These are phyloP conservation scores for Caenorhabditis japonica DNA, from an alignment of 2,888 invertebrate species.

Conservation along the genomic window DNA sequence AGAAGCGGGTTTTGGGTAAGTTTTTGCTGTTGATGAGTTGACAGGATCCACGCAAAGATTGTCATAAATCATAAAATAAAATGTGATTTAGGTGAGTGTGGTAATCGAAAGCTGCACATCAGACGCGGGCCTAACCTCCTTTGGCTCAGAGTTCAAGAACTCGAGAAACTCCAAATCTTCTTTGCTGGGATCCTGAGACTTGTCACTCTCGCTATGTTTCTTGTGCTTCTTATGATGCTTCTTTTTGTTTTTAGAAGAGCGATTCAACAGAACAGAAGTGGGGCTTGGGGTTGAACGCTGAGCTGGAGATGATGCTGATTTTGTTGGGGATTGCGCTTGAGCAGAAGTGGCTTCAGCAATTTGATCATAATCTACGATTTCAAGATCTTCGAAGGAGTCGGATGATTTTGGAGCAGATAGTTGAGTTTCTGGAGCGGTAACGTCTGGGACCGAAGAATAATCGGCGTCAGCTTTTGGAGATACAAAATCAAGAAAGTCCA, in stretches of 20 bases:
- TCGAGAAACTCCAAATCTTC: conserved; percentile 45
- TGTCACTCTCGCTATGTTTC: conserved; percentile 51
- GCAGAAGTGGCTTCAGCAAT: conserved; percentile 4
- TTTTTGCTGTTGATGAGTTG: neutral
- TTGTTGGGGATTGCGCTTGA: neutral
- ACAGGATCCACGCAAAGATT: conserved; percentile 4
- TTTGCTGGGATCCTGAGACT: conserved; percentile 25
- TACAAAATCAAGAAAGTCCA: conserved; percentile 41
- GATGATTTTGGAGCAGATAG: conserved; percentile 25
- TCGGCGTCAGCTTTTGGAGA: conserved; percentile 28
- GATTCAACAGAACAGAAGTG: conserved; percentile 28
- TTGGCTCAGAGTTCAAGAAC: conserved; percentile 33
- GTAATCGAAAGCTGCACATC: conserved; percentile 28
- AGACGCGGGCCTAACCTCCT: conserved; percentile 33
- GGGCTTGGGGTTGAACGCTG: conserved; percentile 32
- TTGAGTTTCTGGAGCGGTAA: conserved; percentile 3
- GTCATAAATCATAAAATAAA: neutral
- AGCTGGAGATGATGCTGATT: neutral
- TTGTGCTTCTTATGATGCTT: conserved; percentile 65
- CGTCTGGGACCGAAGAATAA: neutral
- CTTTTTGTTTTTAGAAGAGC: conserved; percentile 46
- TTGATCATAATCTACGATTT: conserved; percentile 32
- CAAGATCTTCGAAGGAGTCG: conserved; percentile 27
- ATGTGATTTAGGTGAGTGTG: neutral
- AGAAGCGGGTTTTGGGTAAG: conserved; percentile 33